Percentiles rank a stretch among this genome's conserved stretches.
These are phyloP conservation scores for Coracias cyanogaster DNA, from an alignment of 2,797 vertebrate species.

Conservation along the genomic window DNA sequence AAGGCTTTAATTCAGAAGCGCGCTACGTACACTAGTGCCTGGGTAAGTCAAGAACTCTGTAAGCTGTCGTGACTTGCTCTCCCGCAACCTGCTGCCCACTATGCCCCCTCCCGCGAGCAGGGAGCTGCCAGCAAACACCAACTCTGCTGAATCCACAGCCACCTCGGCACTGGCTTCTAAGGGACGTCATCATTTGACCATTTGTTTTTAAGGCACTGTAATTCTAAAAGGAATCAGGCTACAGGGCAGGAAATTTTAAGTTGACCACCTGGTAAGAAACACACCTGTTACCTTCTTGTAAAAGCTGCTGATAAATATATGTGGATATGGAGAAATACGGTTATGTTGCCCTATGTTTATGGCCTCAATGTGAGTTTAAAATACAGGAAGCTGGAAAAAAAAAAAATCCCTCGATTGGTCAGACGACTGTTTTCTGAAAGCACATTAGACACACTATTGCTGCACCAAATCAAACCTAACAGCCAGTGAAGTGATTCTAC, in stretches of 20 bases:
- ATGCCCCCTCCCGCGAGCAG: neutral
- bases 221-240: neutral
- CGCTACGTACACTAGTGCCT: neutral
- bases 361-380: neutral
- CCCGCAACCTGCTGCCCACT: neutral
- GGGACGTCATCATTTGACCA: neutral
- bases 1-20: neutral
- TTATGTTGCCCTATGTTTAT: neutral
- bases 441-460: neutral
- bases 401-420: neutral
- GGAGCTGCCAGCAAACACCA: neutral
- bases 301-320: neutral
- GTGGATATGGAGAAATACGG: neutral
- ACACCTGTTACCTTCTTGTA: neutral
- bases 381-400: neutral
- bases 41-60: neutral
- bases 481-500: neutral
- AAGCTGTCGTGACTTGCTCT: neutral
- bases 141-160: neutral
- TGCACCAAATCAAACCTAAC: neutral
- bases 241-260: neutral
- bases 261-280: neutral
- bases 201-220: neutral
- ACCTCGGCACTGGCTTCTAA: neutral
- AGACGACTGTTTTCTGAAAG: neutral